A percentile compares a stretch with the other conserved stretches of the same genome.
Conservation (phyloP, 2,888 invertebrate species). For the Apodemia hepburni region DNA sequence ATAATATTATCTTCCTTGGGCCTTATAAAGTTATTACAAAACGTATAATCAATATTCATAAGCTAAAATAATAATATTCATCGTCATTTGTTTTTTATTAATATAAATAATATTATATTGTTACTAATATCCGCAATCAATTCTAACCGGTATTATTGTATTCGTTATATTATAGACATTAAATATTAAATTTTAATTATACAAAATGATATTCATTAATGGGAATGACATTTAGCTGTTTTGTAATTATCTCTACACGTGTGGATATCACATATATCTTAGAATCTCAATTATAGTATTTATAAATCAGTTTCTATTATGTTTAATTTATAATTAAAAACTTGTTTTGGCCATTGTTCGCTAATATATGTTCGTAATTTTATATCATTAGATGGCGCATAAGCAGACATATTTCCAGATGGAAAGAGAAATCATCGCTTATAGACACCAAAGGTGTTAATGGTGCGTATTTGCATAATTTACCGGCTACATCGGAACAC, state of each 20-base stretch:
- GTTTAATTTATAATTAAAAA: constrained; percentile 6
- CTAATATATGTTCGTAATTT: neutral
- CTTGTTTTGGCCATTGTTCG: neutral
- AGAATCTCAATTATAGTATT: neutral
- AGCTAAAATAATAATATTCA: constrained; percentile 1
- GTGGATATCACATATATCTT: constrained; percentile 6
- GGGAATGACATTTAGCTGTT: constrained; percentile 29
- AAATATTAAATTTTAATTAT: constrained; percentile 73
- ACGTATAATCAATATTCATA: constrained; percentile 6
- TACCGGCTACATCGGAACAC: no score
- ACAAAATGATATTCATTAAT: constrained; percentile 46
- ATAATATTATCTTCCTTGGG: no score
- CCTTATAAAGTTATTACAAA: no score
- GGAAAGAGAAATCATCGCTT: no score
- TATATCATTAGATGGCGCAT: no score
- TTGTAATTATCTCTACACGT: constrained; percentile 1
- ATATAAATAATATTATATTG: constrained; percentile 1
- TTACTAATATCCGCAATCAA: neutral
- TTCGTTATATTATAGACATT: constrained; percentile 37
- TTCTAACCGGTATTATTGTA: neutral
- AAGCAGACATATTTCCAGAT: no score
- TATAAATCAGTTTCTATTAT: constrained; percentile 2
- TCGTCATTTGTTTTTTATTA: neutral
- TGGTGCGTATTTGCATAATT: no score
- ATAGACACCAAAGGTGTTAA: no score